Conservation (phyloP, 1,140 invertebrate genomes). For the Pseudomyrmex pallidus region DNA sequence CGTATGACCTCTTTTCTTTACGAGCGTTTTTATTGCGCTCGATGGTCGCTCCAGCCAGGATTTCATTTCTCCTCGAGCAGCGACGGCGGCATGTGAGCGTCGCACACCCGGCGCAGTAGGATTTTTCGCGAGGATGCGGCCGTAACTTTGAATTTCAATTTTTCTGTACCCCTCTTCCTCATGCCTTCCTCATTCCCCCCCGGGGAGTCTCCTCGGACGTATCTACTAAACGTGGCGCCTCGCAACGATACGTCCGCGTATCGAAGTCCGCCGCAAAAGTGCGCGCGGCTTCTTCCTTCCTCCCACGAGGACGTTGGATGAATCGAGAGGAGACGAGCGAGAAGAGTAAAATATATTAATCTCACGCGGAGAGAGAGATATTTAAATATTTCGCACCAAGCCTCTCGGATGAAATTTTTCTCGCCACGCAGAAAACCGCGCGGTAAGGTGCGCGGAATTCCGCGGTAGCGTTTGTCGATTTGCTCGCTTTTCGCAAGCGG, state of each 20-base stretch:
- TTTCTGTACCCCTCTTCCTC: constrained; percentile 30
- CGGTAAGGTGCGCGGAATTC: not conserved
- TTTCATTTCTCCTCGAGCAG: constrained; percentile 38
- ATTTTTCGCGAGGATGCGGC: constrained; percentile 37
- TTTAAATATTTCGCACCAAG: too few relatives aligned
- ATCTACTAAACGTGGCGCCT: constrained; percentile 36
- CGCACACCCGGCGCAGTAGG: constrained; percentile 21
- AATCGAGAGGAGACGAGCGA: not conserved
- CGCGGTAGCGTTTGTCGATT: not conserved
- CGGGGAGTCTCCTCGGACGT: not conserved
- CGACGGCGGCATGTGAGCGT: constrained; percentile 12
- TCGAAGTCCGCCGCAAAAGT: constrained; percentile 5
- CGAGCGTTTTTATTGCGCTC: constrained; percentile 35
- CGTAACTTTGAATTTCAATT: constrained; percentile 66
- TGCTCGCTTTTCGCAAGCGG: not conserved
- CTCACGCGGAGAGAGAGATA: too few relatives aligned
- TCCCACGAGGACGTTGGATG: not conserved
- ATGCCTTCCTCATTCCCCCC: constrained; percentile 8
- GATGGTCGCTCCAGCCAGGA: constrained; percentile 22
- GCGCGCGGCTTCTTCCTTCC: not conserved
- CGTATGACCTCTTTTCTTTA: constrained; percentile 41
- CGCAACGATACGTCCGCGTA: constrained; percentile 2
- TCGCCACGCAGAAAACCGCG: not conserved
- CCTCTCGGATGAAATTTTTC: not conserved
- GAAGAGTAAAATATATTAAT: not conserved